A percentile compares a stretch with the other conserved stretches of the same genome.
Conservation (phyloP, 2,113 vertebrate species). For the Sphaerodactylus townsendi region DNA sequence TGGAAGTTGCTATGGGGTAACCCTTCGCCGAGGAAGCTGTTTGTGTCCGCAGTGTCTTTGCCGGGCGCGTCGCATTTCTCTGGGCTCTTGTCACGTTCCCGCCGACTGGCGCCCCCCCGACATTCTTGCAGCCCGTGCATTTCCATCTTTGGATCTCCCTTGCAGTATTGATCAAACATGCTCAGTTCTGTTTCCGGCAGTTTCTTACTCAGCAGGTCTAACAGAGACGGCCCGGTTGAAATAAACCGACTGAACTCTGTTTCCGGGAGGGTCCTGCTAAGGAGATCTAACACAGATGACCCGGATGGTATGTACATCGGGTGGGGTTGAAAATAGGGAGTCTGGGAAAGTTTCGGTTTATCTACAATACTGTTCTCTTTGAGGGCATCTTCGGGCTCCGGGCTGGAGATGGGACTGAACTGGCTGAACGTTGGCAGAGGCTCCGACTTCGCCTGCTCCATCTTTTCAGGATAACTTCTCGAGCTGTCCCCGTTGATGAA, state of each 20-base stretch:
- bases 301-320: conserved; percentile 74
- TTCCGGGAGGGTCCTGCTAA: conserved; percentile 74
- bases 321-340: conserved; percentile 77
- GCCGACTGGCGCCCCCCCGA: conserved; percentile 51
- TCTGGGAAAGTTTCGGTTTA: conserved; percentile 77
- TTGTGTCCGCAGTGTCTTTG: conserved; percentile 70
- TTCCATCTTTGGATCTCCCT: conserved; percentile 79
- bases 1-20: conserved; percentile 70
- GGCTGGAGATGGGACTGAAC: conserved; percentile 92
- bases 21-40: conserved; percentile 65
- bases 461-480: conserved; percentile 76
- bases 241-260: conserved; percentile 79
- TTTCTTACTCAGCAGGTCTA: conserved; percentile 75
- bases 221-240: conserved; percentile 69
- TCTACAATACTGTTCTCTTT: conserved; percentile 75
- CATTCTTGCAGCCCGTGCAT: conserved; percentile 50
- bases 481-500: conserved; percentile 87
- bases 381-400: conserved; percentile 82
- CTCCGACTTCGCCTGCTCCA: conserved; percentile 78
- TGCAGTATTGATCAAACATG: conserved; percentile 84
- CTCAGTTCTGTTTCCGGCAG: conserved; percentile 77
- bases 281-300: conserved; percentile 64
- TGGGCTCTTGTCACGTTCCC: conserved; percentile 52
- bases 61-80: conserved; percentile 57
- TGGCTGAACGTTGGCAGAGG: conserved; percentile 83